Percentiles rank a stretch among this genome's conserved stretches.
Evolutionary conservation across 2,113 vertebrate species (phyloP).

Genomic region (Notarius quadriscutis): DNA sequence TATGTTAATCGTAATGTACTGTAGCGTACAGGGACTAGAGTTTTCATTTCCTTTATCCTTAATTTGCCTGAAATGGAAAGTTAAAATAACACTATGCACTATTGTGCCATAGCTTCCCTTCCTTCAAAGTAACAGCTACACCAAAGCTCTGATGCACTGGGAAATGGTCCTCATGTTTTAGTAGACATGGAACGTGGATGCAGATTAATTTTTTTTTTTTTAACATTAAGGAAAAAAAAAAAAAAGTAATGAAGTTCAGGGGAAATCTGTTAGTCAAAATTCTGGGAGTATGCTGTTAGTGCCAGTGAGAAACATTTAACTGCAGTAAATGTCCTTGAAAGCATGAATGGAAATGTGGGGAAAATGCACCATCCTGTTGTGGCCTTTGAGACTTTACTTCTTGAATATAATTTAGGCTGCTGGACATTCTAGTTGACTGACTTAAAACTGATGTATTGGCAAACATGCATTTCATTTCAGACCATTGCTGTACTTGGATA

Average conservation of each 20-base stretch:
- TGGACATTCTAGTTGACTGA: neutral
- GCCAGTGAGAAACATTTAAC: neutral
- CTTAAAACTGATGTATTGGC: neutral
- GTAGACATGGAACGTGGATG: neutral
- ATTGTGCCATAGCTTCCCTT: neutral
- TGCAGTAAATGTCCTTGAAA: neutral
- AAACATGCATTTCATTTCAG: neutral
- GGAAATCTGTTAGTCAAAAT: neutral
- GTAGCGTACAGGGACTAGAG: neutral
- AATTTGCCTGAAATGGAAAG: neutral
- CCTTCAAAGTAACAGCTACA: constrained; percentile 2
- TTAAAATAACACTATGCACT: constrained; percentile 9
- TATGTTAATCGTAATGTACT: neutral
- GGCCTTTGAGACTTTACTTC: constrained; percentile 10
- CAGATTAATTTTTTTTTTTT: neutral
- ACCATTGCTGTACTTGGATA: neutral
- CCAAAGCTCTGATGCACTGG: constrained; percentile 14
- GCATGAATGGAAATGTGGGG: neutral
- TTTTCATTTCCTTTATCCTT: neutral
- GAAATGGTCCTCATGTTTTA: neutral
- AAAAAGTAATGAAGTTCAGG: too few relatives aligned
- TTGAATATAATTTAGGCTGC: neutral
- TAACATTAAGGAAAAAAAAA: too few relatives aligned
- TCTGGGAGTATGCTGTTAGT: neutral
- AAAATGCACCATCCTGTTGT: neutral